These are phyloP conservation scores for Pheosia gnoma DNA, from an alignment of 2,888 invertebrate species.

Conservation along the genomic window DNA sequence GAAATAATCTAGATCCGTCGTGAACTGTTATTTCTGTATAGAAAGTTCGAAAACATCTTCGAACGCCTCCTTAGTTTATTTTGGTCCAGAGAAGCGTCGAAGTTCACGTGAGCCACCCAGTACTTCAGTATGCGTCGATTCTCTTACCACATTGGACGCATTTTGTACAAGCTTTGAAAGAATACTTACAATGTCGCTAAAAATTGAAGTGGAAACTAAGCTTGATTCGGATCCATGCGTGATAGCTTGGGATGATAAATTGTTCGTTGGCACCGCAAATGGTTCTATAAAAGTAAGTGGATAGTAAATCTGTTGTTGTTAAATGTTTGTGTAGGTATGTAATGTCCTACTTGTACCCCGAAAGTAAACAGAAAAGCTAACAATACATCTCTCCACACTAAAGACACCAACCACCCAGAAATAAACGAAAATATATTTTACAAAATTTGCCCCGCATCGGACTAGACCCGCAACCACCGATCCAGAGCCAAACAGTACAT, in stretches of 20 bases:
- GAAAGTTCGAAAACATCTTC: constrained; percentile 49
- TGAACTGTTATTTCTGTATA: constrained; percentile 47
- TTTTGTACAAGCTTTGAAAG: constrained; percentile 5
- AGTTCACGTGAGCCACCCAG: constrained; percentile 15
- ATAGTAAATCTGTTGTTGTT: background rate
- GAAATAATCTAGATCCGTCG: constrained; percentile 39
- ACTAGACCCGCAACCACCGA: too few species aligned
- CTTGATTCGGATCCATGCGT: constrained; percentile 71
- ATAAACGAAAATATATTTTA: too few species aligned
- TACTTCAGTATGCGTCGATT: constrained; percentile 43
- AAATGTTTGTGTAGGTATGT: too few species aligned
- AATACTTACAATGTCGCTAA: constrained; percentile 57
- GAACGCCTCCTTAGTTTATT: constrained; percentile 49
- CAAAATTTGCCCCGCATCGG: too few species aligned
- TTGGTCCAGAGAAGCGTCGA: constrained; percentile 33
- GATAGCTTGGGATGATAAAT: constrained; percentile 61
- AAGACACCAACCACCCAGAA: too few species aligned
- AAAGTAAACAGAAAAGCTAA: too few species aligned
- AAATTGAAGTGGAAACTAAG: constrained; percentile 60
- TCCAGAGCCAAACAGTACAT: too few species aligned
- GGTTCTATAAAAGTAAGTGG: constrained; percentile 69
- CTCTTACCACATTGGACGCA: constrained; percentile 37
- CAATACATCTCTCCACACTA: too few species aligned
- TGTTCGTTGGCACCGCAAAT: constrained; percentile 70
- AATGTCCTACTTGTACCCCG: background rate